Conservation (phyloP, 1,140 invertebrate species). For the Drosophila ambigua region DNA sequence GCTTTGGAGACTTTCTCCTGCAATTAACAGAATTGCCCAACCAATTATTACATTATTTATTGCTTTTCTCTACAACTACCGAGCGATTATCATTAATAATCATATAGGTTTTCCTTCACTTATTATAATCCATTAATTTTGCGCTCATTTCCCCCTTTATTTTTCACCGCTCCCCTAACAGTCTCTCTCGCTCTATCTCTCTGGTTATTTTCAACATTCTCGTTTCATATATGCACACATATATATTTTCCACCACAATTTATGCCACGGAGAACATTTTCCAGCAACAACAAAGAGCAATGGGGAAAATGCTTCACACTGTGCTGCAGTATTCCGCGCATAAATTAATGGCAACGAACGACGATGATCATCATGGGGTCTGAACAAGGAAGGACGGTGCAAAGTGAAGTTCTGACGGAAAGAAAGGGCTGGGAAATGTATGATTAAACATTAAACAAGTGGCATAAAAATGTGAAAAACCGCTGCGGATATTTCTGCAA, state of each 20-base stretch:
- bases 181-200: not conserved
- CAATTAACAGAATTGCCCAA: constrained; percentile 8
- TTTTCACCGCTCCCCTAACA: not conserved
- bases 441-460: constrained; percentile 37
- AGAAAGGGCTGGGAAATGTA: constrained; percentile 37
- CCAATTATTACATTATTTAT: constrained; percentile 40
- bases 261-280: constrained; percentile 54
- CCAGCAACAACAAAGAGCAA: constrained; percentile 22
- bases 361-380: constrained; percentile 7
- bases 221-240: not conserved
- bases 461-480: constrained; percentile 29
- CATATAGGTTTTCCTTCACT: constrained; percentile 19
- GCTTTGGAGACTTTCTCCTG: constrained; percentile 22
- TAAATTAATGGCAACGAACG: constrained; percentile 60
- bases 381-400: not conserved
- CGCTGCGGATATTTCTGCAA: constrained; percentile 1
- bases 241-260: constrained; percentile 34
- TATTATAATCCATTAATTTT: constrained; percentile 51
- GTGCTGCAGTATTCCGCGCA: constrained; percentile 65
- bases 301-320: constrained; percentile 59
- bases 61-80: constrained; percentile 1
- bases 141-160: constrained; percentile 14
- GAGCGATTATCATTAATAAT: constrained; percentile 40
- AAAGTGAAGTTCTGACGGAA: constrained; percentile 7
- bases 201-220: constrained; percentile 1